Conservation (phyloP, 2,797 vertebrate genomes). For the Lepilemur ruficaudatus region DNA sequence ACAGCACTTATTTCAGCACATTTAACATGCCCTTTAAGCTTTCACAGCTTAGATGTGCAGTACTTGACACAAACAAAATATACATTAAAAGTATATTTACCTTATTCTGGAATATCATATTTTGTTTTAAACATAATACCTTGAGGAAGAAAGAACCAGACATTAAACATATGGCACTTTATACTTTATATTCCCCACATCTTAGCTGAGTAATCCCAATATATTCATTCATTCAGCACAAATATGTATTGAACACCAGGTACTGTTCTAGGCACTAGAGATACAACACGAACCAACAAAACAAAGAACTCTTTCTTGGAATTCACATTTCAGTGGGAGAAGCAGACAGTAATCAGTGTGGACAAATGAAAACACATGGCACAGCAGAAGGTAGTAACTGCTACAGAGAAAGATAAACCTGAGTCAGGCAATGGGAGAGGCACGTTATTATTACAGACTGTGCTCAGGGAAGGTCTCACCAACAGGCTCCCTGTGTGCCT, state of each 20-base stretch:
- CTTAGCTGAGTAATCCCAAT: not conserved
- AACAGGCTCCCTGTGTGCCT: not conserved
- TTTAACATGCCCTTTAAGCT: not conserved
- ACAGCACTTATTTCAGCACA: conserved; percentile 25
- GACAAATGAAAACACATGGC: not conserved
- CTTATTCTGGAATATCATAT: not conserved
- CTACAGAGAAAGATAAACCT: not conserved
- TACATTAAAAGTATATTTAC: not conserved
- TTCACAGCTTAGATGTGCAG: not conserved
- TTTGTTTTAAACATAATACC: not conserved
- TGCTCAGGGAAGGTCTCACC: not conserved
- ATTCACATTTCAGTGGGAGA: not conserved
- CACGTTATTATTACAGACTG: not conserved
- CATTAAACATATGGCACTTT: not conserved
- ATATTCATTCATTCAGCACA: not conserved
- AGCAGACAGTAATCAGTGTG: not conserved
- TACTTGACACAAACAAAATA: not conserved
- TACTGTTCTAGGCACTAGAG: not conserved
- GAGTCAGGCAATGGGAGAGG: not conserved
- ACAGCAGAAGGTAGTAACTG: not conserved
- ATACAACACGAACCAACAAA: not conserved
- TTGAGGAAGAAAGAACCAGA: not conserved
- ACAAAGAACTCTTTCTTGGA: not conserved
- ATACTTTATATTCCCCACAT: not conserved
- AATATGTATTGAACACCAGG: not conserved